Percentiles rank a stretch among this genome's conserved stretches.
Evolutionary conservation across 2,888 invertebrate species (phyloP).

Genomic region (Chaitophorus viminalis): DNA sequence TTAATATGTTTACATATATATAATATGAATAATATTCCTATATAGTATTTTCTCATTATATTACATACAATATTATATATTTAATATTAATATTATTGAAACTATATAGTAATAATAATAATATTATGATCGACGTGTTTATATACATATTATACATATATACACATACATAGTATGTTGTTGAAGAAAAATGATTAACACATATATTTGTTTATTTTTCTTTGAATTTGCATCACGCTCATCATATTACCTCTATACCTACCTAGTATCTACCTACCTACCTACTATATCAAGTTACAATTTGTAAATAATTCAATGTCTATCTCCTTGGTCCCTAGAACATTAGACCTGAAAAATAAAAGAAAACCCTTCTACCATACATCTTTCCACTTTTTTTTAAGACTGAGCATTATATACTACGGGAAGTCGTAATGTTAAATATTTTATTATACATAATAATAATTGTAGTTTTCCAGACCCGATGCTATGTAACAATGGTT

Average conservation of each 20-base stretch:
- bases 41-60: too few relatives aligned
- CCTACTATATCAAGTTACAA: not conserved
- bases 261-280: not conserved
- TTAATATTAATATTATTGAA: too few relatives aligned
- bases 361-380: too few relatives aligned
- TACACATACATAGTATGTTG: not conserved
- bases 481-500: too few relatives aligned
- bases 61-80: too few relatives aligned
- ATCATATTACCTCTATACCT: not conserved
- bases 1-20: too few relatives aligned
- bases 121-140: not conserved
- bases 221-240: not conserved
- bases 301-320: not conserved
- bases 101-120: not conserved
- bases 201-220: not conserved
- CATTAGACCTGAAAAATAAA: not conserved
- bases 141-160: not conserved
- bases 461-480: too few relatives aligned
- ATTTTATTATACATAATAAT: too few relatives aligned
- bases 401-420: too few relatives aligned
- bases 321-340: not conserved
- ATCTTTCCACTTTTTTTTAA: too few relatives aligned
- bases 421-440: too few relatives aligned
- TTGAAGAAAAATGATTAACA: not conserved
- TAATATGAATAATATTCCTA: too few relatives aligned